Evolutionary conservation across 2,888 invertebrate genomes (phyloP).

Genomic region (Limnephilus auricula): DNA sequence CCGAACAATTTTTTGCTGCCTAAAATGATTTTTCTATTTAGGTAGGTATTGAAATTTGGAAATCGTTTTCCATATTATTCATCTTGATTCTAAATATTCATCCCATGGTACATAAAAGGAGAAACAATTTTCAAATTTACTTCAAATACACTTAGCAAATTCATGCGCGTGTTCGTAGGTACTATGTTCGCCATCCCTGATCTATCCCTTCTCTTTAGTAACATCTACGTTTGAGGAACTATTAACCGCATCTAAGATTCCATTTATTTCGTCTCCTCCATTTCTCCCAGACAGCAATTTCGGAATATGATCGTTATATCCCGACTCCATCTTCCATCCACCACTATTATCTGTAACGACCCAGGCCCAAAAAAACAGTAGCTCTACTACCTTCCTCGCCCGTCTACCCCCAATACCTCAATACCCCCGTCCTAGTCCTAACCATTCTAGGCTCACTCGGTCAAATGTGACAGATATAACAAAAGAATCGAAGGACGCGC

Average conservation of each 20-base stretch:
- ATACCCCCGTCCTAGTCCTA: neutral
- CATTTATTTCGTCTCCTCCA: slow-evolving; percentile 41
- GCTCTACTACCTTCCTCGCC: slow-evolving; percentile 9
- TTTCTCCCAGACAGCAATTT: slow-evolving; percentile 46
- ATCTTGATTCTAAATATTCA: too few species aligned
- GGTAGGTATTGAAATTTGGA: too few species aligned
- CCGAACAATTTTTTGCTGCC: too few species aligned
- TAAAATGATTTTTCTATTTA: too few species aligned
- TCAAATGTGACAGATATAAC: slow-evolving; percentile 42
- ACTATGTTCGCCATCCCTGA: neutral
- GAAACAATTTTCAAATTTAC: too few species aligned
- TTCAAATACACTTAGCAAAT: neutral
- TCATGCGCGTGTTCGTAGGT: neutral
- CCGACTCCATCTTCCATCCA: slow-evolving; percentile 17
- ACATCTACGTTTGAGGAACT: slow-evolving; percentile 26
- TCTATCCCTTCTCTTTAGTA: neutral
- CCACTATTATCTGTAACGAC: slow-evolving; percentile 37
- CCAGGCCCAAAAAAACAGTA: slow-evolving; percentile 24
- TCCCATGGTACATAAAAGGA: too few species aligned
- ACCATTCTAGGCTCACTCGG: neutral
- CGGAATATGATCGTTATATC: slow-evolving; percentile 43
- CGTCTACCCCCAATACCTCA: neutral
- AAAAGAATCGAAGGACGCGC: neutral
- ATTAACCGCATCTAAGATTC: slow-evolving; percentile 43
- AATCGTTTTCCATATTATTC: too few species aligned